These are phyloP conservation scores for Zingel zingel DNA, from an alignment of 2,113 vertebrate species.

Conservation along the genomic window DNA sequence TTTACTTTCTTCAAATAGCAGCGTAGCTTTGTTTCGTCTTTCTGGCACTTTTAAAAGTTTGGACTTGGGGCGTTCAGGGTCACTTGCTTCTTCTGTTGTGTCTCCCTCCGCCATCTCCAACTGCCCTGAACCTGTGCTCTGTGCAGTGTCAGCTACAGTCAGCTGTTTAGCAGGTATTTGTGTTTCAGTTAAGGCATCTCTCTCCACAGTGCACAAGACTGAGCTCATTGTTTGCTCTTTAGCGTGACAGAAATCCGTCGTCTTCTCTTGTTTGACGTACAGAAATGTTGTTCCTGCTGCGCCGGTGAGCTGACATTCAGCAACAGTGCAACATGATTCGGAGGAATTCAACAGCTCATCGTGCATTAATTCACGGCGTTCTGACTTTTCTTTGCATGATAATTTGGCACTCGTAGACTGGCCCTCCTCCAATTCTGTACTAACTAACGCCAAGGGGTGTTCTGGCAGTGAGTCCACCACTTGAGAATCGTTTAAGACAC, in stretches of 20 bases:
- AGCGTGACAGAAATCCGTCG: constrained; percentile 30
- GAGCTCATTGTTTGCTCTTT: constrained; percentile 20
- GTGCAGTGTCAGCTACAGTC: constrained; percentile 5
- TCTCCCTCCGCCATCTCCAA: not conserved
- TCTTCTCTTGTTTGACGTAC: constrained; percentile 22
- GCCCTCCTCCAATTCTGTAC: not conserved
- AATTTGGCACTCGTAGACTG: constrained; percentile 17
- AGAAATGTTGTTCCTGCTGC: constrained; percentile 20
- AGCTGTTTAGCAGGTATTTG: constrained; percentile 16
- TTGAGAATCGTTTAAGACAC: not conserved
- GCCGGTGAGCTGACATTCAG: constrained; percentile 9
- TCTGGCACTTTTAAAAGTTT: not conserved
- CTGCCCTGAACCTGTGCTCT: not conserved
- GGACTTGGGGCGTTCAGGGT: not conserved
- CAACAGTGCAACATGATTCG: not conserved
- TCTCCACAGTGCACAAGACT: constrained; percentile 2
- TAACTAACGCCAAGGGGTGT: not conserved
- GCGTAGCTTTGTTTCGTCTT: not conserved
- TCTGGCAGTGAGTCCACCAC: not conserved
- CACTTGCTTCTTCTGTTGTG: not conserved
- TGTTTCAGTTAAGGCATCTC: constrained; percentile 7
- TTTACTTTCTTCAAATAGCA: constrained; percentile 6
- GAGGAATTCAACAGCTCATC: constrained; percentile 13
- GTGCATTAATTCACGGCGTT: not conserved
- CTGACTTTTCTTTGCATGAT: not conserved